Evolutionary conservation across 2,797 vertebrate species (phyloP), one percentile per base, ranked within the genome.

Genomic region (Helostoma temminkii): DNA sequence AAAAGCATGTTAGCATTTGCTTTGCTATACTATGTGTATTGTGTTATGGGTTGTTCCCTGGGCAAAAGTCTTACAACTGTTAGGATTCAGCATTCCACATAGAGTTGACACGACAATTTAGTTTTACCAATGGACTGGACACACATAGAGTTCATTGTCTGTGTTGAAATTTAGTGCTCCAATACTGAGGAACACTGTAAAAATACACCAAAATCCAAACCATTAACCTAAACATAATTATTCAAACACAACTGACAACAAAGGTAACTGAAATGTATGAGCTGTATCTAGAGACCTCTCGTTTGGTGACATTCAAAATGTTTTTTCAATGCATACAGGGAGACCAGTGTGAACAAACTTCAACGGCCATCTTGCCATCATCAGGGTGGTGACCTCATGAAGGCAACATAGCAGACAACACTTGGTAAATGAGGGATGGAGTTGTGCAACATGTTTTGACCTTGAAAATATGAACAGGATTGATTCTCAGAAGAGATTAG

Each of bases 1-100:
- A 67, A 63, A 76, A 70, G 67, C 43, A 54, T 63, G 72, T 91
- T 87, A 83, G 76, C 81, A 69, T 87, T 78, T 82, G 61, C 58
- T 74, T 87, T 66, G 65, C 71, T 75, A 78, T 46, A 45, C 82
- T 85, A 73, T 75, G 66, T 12, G 32, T 76, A 54, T 74, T 56
- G 28, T 69, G 79, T 87, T 81, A 76, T 39, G 57, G 76, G 70
- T 65, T 85, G 71, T 59, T 81, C 53, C 68, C 68, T 72, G 71
- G 65, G 48, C 58, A 57, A 75, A 70, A 52, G 41, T 45, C 43
- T 64, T 65, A 80, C 25, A 66, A 66, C 65, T 74, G 66, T 83
- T 80, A 80, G 72, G 80, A 76, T 75, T 83, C 41, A 75, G 74
- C 72, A 76, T 78, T 86, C 65, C 62, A 78, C 62, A 85, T 69